A percentile compares a stretch with the other conserved stretches of the same genome.
These are phyloP conservation scores for Conus canariensis DNA, from an alignment of 2,888 invertebrate species.

Conservation along the genomic window DNA sequence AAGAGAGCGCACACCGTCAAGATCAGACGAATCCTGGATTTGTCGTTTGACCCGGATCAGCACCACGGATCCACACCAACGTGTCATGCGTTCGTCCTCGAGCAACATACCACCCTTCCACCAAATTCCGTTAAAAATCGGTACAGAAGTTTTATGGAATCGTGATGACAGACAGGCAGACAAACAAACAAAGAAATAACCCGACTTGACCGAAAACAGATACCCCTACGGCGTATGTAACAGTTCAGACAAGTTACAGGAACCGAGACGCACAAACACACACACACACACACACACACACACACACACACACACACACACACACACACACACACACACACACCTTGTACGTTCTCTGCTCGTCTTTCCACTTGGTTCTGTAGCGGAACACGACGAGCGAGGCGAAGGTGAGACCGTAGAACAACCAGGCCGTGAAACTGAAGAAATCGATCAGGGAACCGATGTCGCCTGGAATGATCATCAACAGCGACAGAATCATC, in stretches of 20 bases:
- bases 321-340: neutral
- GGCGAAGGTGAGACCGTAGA: slow-evolving; percentile 96
- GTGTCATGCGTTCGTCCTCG: too few species aligned
- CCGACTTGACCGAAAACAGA: too few species aligned
- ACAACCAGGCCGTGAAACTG: slow-evolving; percentile 98
- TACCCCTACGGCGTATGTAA: too few species aligned
- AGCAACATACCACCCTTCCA: too few species aligned
- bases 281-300: neutral
- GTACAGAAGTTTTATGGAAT: neutral
- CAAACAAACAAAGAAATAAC: too few species aligned
- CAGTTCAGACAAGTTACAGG: too few species aligned
- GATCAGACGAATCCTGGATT: too few species aligned
- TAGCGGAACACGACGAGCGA: slow-evolving; percentile 91
- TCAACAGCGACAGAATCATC: slow-evolving; percentile 63
- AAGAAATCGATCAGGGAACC: slow-evolving; percentile 97
- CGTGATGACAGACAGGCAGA: neutral
- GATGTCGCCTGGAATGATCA: slow-evolving; percentile 90
- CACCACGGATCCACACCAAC: too few species aligned
- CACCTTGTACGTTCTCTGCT: slow-evolving; percentile 95
- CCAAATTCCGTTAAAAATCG: too few species aligned
- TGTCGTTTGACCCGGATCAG: too few species aligned
- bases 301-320: neutral
- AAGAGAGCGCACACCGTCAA: too few species aligned
- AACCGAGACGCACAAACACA: too few species aligned
- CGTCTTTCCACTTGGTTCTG: slow-evolving; percentile 86